Conservation (phyloP, 2,113 vertebrate genomes). For the Tupaia chinensis region DNA sequence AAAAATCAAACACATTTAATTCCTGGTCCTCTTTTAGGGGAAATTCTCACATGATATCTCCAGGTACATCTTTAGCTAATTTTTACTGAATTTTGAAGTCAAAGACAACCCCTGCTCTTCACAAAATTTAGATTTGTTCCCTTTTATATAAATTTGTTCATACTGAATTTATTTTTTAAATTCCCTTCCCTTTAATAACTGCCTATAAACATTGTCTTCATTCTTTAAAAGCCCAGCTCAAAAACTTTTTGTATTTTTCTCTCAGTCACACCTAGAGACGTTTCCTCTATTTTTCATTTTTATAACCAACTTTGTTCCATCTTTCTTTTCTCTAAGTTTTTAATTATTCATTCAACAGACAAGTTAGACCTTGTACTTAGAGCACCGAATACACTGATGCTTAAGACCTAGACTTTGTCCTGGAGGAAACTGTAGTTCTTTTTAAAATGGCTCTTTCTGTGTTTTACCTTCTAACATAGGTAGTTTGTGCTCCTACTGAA, state of each 20-base stretch:
- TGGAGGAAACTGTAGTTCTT: background rate
- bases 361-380: background rate
- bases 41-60: background rate
- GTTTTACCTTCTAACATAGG: background rate
- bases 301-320: background rate
- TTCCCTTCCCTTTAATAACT: background rate
- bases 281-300: background rate
- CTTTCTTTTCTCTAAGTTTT: background rate
- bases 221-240: background rate
- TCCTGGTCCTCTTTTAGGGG: background rate
- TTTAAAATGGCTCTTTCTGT: background rate
- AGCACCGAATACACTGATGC: background rate
- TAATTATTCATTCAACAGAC: background rate
- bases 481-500: slow-evolving; percentile 3
- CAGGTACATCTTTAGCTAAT: background rate
- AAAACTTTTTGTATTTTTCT: background rate
- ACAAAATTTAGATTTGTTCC: background rate
- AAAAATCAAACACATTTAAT: background rate
- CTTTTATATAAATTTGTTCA: background rate
- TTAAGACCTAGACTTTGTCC: background rate
- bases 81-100: background rate
- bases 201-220: background rate
- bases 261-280: background rate
- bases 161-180: slow-evolving; percentile 33
- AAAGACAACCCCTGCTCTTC: background rate